Base-by-base conservation (phyloP, 1,140 invertebrate species). In the Caenorhabditis brenneri region DNA sequence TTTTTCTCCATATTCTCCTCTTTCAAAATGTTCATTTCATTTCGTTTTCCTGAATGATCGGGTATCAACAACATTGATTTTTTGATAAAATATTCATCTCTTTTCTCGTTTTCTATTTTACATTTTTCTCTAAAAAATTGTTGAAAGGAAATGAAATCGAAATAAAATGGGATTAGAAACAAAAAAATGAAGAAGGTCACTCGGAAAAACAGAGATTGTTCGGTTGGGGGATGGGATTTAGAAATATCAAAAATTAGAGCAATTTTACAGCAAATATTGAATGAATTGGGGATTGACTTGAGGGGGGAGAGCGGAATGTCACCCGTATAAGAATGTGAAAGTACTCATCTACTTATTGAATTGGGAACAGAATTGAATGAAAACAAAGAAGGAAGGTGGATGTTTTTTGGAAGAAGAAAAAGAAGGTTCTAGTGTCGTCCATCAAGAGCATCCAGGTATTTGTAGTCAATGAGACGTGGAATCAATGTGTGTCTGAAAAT, bases 391-490 rank as follows among this genome's bases (percentile, higher is more conserved):
- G n/a, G n/a, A n/a, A n/a, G n/a, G n/a, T n/a, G n/a, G n/a, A n/a
- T n/a, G n/a, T n/a, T n/a, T n/a, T n/a, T n/a, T n/a, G n/a, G n/a
- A 7, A 39, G 39, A 24, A 69, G 58, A 31, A 49, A 27, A 79
- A 31, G 22, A 15, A 81, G 9, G 79, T 46, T 33, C 65, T 88
- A 89, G 87, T 93, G 92, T 83, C 92, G 91, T 49, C 92, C 92
- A 88, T 94, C 93, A 81, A 94, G 89, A 48, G 93, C 93, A 87
- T 93, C 92, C 82, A 94, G 89, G 88, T 93, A 94, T 85, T 93
- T 93, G 53, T 92, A 91, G 87, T 94, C 93, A 78, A 94, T 93
- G 24, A 94, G 87, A 53, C 91, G 88, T 49, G 93, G 93, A 39
- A 94, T 92, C 82, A 94, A 85, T 86, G 92, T 92, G 88, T 93